phyloP scores from a whole-genome alignment of 2,888 invertebrate genomes.

The Cantharis rustica region DNA sequence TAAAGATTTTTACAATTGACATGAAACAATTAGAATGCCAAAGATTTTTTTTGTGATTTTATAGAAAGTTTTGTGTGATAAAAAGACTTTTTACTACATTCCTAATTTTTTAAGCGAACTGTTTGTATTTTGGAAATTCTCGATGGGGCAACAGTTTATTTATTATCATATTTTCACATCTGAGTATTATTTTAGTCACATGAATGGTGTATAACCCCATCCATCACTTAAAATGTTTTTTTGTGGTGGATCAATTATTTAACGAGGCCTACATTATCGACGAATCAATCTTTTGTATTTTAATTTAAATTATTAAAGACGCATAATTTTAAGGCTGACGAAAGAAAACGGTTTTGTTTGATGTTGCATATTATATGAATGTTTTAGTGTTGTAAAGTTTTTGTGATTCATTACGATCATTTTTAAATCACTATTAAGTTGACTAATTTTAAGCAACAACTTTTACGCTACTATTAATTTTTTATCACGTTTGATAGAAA shows the following conservation, averaged over 20 bases:
- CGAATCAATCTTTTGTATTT: neutral
- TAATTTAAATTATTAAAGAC: neutral
- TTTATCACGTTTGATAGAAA: constrained; percentile 2
- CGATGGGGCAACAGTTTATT: neutral
- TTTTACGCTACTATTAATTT: neutral
- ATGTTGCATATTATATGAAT: neutral
- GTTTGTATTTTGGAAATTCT: neutral
- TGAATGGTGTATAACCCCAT: neutral
- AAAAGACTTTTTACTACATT: neutral
- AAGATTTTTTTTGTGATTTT: constrained; percentile 12
- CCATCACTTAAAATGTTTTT: neutral
- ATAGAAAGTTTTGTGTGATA: neutral
- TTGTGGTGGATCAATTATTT: neutral
- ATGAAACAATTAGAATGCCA: constrained; percentile 8
- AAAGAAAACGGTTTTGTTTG: neutral
- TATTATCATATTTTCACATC: neutral
- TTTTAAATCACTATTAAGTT: neutral
- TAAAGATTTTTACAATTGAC: constrained; percentile 1
- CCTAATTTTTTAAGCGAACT: neutral
- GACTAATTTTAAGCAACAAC: neutral
- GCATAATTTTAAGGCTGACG: neutral
- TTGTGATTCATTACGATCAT: neutral
- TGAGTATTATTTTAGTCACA: neutral
- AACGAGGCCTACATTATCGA: neutral
- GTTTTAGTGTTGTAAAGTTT: neutral